Conservation (phyloP, 2,888 invertebrate genomes). For the Dolichomitus sp. region DNA sequence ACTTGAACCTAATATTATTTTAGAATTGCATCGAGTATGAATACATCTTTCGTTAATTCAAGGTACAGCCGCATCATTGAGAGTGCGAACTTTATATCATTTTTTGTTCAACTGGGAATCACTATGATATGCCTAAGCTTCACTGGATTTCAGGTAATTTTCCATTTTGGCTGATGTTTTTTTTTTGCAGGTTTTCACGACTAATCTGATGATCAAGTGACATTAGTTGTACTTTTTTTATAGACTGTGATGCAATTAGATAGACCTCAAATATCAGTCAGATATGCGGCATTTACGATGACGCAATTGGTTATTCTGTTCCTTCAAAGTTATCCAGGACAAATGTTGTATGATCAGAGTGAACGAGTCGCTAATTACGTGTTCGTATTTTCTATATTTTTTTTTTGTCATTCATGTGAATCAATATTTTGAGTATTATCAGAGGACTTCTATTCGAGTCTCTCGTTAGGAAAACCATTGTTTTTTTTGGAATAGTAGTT, state of each 20-base stretch:
- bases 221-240: background rate
- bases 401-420: background rate
- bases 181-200: background rate
- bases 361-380: slow-evolving; percentile 55
- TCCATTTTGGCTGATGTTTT: background rate
- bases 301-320: slow-evolving; percentile 58
- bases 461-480: too few species aligned
- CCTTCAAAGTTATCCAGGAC: slow-evolving; percentile 64
- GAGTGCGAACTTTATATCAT: slow-evolving; percentile 70
- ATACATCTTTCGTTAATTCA: slow-evolving; percentile 20
- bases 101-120: slow-evolving; percentile 75
- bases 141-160: slow-evolving; percentile 75
- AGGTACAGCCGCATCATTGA: slow-evolving; percentile 72
- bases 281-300: slow-evolving; percentile 61
- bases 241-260: slow-evolving; percentile 65
- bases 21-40: background rate
- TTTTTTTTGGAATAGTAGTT: too few species aligned
- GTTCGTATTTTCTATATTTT: slow-evolving; percentile 39
- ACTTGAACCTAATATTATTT: background rate
- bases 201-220: background rate
- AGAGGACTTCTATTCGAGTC: too few species aligned
- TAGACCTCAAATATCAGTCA: slow-evolving; percentile 51
- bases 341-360: slow-evolving; percentile 65
- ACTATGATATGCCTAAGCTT: slow-evolving; percentile 76
- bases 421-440: background rate